Percentiles rank a stretch among this genome's conserved stretches.
Evolutionary conservation across 53 echinoderm and acorn worm species (phyloP).

Genomic region (Echinometra lucunter): DNA sequence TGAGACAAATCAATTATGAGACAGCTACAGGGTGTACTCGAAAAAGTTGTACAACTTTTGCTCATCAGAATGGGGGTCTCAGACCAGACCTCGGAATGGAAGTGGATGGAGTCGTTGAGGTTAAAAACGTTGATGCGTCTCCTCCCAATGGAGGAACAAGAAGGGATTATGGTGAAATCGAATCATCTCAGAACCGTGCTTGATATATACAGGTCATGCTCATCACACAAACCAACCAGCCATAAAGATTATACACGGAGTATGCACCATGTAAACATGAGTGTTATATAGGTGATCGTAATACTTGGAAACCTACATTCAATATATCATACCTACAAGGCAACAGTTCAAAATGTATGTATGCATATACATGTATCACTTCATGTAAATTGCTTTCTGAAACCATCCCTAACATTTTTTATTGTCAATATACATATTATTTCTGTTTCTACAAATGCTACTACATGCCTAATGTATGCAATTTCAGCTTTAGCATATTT

Average conservation of each 20-base stretch:
- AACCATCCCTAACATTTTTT: neutral
- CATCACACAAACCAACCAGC: neutral
- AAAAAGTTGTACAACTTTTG: neutral
- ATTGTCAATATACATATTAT: neutral
- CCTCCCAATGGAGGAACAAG: neutral
- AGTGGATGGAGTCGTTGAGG: slow-evolving; percentile 21
- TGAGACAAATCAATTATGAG: too few species aligned
- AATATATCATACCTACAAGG: too few species aligned
- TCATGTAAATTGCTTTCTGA: too few species aligned
- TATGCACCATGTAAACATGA: neutral
- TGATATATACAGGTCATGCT: neutral
- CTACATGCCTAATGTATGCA: too few species aligned
- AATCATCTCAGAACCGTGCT: neutral
- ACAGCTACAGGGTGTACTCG: too few species aligned
- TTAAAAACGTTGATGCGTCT: neutral
- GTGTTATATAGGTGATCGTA: neutral
- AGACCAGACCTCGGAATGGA: neutral
- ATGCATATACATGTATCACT: too few species aligned
- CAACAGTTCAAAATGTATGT: too few species aligned
- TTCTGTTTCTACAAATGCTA: too few species aligned
- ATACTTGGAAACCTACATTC: too few species aligned
- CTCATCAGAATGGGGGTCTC: neutral
- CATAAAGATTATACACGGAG: neutral
- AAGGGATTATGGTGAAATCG: neutral
- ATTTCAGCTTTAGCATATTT: too few species aligned